A percentile compares a stretch with the other conserved stretches of the same genome.
Evolutionary conservation across 2,888 invertebrate genomes (phyloP).

Genomic region (Cepaea hortensis): DNA sequence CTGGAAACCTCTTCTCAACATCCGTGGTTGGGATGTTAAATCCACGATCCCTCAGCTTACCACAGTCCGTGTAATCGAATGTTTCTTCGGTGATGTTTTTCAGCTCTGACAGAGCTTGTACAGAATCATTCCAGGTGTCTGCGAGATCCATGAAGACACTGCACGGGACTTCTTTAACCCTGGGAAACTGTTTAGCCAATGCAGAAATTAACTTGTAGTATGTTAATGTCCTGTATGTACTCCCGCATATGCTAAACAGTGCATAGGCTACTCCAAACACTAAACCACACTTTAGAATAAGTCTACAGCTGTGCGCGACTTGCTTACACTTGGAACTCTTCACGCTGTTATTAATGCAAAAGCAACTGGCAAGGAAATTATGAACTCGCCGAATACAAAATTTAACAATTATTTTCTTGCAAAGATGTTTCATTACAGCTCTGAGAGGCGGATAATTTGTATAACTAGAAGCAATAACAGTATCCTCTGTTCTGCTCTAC

Average conservation of each 20-base stretch:
- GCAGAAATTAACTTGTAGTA: neutral
- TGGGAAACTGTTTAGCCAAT: neutral
- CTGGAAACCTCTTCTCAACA: neutral
- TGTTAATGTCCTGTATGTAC: neutral
- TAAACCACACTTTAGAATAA: no score
- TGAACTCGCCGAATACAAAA: no score
- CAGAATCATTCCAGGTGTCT: neutral
- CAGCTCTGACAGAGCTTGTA: neutral
- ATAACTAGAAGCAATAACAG: no score
- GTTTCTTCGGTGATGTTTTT: neutral
- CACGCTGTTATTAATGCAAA: no score
- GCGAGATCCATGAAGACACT: neutral
- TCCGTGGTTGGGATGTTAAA: neutral
- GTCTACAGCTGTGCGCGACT: no score
- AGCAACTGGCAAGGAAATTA: no score
- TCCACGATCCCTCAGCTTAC: neutral
- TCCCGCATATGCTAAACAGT: neutral
- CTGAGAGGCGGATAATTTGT: no score
- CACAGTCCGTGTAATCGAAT: slow-evolving; percentile 12
- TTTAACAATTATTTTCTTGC: no score
- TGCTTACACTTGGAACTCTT: no score
- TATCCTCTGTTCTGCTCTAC: no score
- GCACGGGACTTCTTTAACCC: neutral
- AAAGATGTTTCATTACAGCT: no score
- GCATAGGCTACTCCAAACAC: no score